phyloP scores from a whole-genome alignment of 2,888 invertebrate genomes.

The Diarsia dahlii region DNA sequence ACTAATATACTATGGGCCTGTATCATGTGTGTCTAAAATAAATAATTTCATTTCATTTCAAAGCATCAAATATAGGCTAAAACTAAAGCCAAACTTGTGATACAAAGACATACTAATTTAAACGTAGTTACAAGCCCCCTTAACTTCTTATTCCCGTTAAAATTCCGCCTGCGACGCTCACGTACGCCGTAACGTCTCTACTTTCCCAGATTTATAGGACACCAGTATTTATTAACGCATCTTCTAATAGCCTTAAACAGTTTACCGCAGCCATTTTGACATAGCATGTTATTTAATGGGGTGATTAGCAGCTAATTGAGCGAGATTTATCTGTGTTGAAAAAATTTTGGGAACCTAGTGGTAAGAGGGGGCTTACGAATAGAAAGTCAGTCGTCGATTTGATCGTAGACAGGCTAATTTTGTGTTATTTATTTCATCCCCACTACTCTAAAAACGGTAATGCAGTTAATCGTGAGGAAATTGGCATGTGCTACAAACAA shows the following conservation, averaged over 20 bases:
- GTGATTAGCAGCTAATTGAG: conserved; percentile 41
- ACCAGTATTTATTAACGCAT: conserved; percentile 79
- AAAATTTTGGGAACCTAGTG: not conserved
- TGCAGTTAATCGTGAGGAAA: not conserved
- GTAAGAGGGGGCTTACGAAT: not conserved
- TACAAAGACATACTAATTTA: conserved; percentile 63
- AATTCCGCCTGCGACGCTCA: conserved; percentile 78
- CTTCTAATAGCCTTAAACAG: conserved; percentile 61
- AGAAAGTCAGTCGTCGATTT: not conserved
- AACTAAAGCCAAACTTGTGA: conserved; percentile 6
- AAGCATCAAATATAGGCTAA: not conserved
- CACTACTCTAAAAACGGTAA: not conserved
- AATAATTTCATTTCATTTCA: no score
- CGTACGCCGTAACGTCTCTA: conserved; percentile 81
- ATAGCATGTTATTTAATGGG: conserved; percentile 44
- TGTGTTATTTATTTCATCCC: not conserved
- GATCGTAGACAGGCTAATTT: not conserved
- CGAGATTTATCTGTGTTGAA: conserved; percentile 10
- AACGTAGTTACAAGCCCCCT: conserved; percentile 76
- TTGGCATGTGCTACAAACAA: not conserved
- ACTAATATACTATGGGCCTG: no score
- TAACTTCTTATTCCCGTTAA: conserved; percentile 82
- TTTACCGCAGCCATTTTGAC: conserved; percentile 56
- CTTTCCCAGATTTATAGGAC: conserved; percentile 79
- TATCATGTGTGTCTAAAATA: no score